Percentiles rank a stretch among this genome's conserved stretches.
Conservation (phyloP, 2,113 vertebrate species). For the Ifrita kowaldi region DNA sequence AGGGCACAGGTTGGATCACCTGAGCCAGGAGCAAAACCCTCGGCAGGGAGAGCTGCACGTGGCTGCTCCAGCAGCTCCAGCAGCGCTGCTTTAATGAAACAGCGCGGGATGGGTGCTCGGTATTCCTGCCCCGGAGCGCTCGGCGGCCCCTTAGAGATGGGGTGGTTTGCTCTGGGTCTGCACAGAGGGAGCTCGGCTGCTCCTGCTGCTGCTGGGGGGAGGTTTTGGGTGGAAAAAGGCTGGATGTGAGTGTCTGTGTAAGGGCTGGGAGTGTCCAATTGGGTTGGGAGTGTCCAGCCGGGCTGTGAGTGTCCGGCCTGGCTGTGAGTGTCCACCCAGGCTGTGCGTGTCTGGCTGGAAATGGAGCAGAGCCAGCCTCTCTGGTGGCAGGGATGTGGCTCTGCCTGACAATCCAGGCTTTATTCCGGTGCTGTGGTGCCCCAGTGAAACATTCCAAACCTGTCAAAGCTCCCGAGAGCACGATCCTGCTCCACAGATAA, state of each 20-base stretch:
- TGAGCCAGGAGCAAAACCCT: neutral
- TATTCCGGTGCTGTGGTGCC: neutral
- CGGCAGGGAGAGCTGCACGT: neutral
- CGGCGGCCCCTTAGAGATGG: neutral
- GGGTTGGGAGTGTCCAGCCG: neutral
- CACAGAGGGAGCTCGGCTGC: accelerated
- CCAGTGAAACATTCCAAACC: neutral
- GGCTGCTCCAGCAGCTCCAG: neutral
- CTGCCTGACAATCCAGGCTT: neutral
- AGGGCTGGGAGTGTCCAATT: neutral
- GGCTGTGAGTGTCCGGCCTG: neutral
- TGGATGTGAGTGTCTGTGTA: neutral
- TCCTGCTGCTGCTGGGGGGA: neutral
- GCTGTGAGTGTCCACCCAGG: neutral
- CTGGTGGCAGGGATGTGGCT: neutral
- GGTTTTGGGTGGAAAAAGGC: neutral
- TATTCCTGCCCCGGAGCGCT: neutral
- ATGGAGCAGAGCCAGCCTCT: neutral
- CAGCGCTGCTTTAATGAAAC: neutral
- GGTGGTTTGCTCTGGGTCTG: neutral
- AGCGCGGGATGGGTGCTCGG: accelerated
- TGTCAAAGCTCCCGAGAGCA: neutral
- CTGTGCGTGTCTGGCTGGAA: neutral
- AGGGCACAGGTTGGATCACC: neutral
- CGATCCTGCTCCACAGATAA: neutral